These are phyloP conservation scores for Iguana delicatissima DNA, from an alignment of 2,797 vertebrate species.

Conservation along the genomic window DNA sequence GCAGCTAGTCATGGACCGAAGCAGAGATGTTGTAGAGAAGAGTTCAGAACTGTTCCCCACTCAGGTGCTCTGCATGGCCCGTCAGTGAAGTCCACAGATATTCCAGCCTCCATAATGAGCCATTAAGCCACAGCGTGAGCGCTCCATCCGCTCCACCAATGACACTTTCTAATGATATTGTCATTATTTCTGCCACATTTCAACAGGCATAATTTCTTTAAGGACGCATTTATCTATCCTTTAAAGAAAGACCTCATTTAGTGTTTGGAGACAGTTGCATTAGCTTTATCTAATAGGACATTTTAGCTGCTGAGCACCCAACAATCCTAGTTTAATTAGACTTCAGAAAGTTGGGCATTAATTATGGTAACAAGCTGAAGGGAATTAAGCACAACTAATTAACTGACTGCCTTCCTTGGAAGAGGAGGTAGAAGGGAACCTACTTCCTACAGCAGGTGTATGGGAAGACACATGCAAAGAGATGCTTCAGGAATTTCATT, in stretches of 20 bases:
- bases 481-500: conserved; percentile 14
- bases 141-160: accelerated
- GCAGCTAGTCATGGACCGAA: background rate
- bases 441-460: conserved; percentile 23
- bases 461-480: background rate
- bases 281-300: conserved; percentile 68
- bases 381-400: conserved; percentile 63
- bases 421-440: conserved; percentile 23
- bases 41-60: accelerated
- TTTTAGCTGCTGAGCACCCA: conserved; percentile 66
- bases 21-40: background rate
- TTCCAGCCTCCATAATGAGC: background rate
- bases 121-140: background rate
- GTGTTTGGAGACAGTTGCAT: conserved; percentile 51
- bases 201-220: conserved; percentile 17
- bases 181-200: conserved; percentile 33
- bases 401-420: conserved; percentile 33
- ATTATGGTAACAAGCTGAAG: conserved; percentile 69
- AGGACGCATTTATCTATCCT: background rate
- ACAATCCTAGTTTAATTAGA: conserved; percentile 65
- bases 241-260: conserved; percentile 41
- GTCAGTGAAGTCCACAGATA: background rate
- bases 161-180: conserved; percentile 38
- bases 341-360: conserved; percentile 69
- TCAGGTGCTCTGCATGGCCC: accelerated